Conservation (phyloP, 2,888 invertebrate species). For the Blera fallax region DNA sequence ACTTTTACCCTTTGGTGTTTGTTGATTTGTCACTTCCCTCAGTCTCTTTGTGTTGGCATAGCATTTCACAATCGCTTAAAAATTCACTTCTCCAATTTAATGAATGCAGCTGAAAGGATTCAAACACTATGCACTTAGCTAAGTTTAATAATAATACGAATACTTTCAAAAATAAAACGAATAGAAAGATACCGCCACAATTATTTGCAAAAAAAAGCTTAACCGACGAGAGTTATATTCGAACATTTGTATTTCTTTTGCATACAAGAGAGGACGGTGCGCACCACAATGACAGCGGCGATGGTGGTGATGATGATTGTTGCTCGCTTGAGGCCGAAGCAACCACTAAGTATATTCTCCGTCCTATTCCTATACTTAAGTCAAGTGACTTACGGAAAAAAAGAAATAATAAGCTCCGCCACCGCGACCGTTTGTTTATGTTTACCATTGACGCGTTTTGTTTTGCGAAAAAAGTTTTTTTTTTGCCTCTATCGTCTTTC, state of each 20-base stretch:
- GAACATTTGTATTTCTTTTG: slow-evolving; percentile 20
- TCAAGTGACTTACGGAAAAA: slow-evolving; percentile 57
- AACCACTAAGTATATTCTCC: slow-evolving; percentile 62
- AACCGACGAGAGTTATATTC: slow-evolving; percentile 13
- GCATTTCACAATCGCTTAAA: slow-evolving; percentile 46
- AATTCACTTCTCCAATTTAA: background rate
- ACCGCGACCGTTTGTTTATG: slow-evolving; percentile 64
- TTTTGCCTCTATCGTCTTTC: background rate
- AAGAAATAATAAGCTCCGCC: slow-evolving; percentile 48
- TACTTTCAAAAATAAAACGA: background rate
- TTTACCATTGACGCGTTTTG: slow-evolving; percentile 60
- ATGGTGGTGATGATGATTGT: slow-evolving; percentile 26
- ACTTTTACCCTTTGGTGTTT: slow-evolving; percentile 49
- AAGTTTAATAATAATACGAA: slow-evolving; percentile 13
- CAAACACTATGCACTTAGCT: background rate
- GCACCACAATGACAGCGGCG: slow-evolving; percentile 11
- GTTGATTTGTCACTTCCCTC: slow-evolving; percentile 54
- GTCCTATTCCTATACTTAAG: slow-evolving; percentile 65
- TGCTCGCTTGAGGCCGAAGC: slow-evolving; percentile 64
- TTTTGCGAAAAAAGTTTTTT: slow-evolving; percentile 41
- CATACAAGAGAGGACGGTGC: background rate
- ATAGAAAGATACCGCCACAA: slow-evolving; percentile 1
- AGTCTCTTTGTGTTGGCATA: slow-evolving; percentile 49
- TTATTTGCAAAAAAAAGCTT: slow-evolving; percentile 37
- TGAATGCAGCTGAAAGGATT: slow-evolving; percentile 18